These are phyloP conservation scores for Novumbra hubbsi DNA, from an alignment of 2,797 vertebrate species.

Conservation along the genomic window DNA sequence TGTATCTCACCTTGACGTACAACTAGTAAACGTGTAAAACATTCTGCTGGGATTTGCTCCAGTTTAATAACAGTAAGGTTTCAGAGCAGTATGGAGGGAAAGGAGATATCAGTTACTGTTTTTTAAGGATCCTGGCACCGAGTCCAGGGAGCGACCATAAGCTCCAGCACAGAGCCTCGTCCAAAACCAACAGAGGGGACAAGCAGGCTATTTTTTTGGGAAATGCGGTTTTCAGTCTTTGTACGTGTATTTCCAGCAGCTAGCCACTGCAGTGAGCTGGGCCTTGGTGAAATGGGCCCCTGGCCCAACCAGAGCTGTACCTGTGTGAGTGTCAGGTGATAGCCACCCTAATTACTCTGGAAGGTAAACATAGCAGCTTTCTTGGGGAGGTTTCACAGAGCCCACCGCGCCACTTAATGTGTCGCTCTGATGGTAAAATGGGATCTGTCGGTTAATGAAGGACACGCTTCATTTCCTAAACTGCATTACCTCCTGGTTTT, in stretches of 20 bases:
- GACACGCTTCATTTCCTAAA: slow-evolving; percentile 69
- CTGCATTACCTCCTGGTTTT: slow-evolving; percentile 57
- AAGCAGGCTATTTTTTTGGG: slow-evolving; percentile 65
- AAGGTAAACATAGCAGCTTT: slow-evolving; percentile 72
- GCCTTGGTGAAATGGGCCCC: slow-evolving; percentile 64
- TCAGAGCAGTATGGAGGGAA: slow-evolving; percentile 48
- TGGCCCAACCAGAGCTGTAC: slow-evolving; percentile 69
- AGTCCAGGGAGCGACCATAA: slow-evolving; percentile 57
- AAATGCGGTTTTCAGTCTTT: slow-evolving; percentile 75
- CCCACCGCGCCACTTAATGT: slow-evolving; percentile 65
- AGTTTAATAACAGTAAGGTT: slow-evolving; percentile 75
- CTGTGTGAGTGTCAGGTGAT: slow-evolving; percentile 75
- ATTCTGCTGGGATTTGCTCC: slow-evolving; percentile 73
- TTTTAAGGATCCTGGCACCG: slow-evolving; percentile 75
- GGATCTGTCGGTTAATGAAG: slow-evolving; percentile 73
- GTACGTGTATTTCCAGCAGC: slow-evolving; percentile 69
- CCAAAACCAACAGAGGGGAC: slow-evolving; percentile 78
- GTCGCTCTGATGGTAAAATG: slow-evolving; percentile 70
- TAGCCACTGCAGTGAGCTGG: slow-evolving; percentile 18
- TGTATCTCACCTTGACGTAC: slow-evolving; percentile 79
- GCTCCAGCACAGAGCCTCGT: slow-evolving; percentile 56
- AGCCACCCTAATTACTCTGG: slow-evolving; percentile 73
- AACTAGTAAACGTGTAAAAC: slow-evolving; percentile 79
- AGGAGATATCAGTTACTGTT: slow-evolving; percentile 75
- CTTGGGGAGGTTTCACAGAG: slow-evolving; percentile 66